Base-by-base conservation (phyloP, 2,888 invertebrate species). In the Acronicta leporina region DNA sequence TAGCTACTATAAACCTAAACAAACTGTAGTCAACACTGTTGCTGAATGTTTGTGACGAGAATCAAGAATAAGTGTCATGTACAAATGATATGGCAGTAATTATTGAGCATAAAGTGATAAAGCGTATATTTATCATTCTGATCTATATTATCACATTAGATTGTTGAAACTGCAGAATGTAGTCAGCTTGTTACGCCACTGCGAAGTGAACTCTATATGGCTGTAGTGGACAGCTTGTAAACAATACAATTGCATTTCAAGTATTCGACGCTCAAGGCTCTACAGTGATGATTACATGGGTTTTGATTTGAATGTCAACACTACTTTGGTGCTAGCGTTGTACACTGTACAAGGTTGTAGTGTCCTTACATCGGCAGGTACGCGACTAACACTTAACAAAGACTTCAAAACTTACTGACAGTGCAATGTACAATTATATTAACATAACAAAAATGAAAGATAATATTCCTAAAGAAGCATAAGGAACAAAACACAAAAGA, bases 301-400 rank as follows among this genome's bases (percentile, higher is more conserved):
- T 57, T 69, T 68, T 78, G 51, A 72, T 67, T 68, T 78, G 53
- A 72, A 71, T 75, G 72, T 71, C 68, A 75, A 53, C 79, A 63
- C 58, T 63, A 64, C 49, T 68, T 60, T 52, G 43, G 20, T 48
- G 33, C 27, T 20, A 13, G 42, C 42, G 48, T 38, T 52, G 45
- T 51, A 48, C 68, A 46, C 33, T 52, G 45, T 51, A 48, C 68
- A 72, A 78, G 72, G 75, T 78, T 67, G 49, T 41, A 30, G 50
- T 43, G 64, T 49, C 48, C 63, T 64, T 59, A 56, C 15, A 15
- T 43, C 44, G 40, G 43, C 14, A 30, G 73, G 46, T 50, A 38
- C 35, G 44, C 8, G 40, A 16, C 15, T 33, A 15, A 25, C 49
- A 38, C n/a, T 50, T 11, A 47, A 35, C n/a, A 5, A 40, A 27